Evolutionary conservation across 1,140 invertebrate genomes (phyloP), one percentile per base, ranked within the genome.

Genomic region (Chionoecetes opilio): DNA sequence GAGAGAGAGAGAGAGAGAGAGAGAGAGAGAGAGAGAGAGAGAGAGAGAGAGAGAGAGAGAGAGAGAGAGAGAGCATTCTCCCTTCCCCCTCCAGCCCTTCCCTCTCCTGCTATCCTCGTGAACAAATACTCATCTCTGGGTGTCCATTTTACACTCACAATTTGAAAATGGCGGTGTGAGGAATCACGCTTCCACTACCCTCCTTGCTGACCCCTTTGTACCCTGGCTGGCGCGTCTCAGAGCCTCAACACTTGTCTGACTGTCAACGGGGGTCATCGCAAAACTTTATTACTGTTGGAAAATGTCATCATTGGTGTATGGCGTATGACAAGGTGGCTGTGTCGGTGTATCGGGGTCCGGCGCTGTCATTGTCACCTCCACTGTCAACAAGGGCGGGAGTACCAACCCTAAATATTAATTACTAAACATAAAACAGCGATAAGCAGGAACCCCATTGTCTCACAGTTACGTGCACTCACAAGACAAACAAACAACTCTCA

Each of bases 141-240:
- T 93, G 82, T 93, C 91, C 91, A 93, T 93, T 93, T 93, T 93
- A 93, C 91, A 93, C 91, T 84, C 82, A 46, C 34, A 37, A 86
- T 93, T 93, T 93, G 91, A 93, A 93, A 93, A 93, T 93, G 91
- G 91, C 91, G 91, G 91, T 93, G 75, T 31, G n/a, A 41, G 91
- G 63, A 84, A 53, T 90, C 88, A 90, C 88, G 88, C 88, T 31
- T 90, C 26, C 3, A 8, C 63, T 6, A 21, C 63, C 63, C 63
- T n/a, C 63, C 63, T 75, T 75, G 63, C 11, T n/a, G 0, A 75
- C 63, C 63, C 21, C 26, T 5, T 26, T 17, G n/a, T 26, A 6
- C 21, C 63, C 63, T 2, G 63, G 0, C 63, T n/a, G n/a, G 21
- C n/a, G 63, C 11, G 0, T 5, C 21, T 8, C 21, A n/a, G 21